A percentile compares a stretch with the other conserved stretches of the same genome.
Conservation (phyloP, 1,140 invertebrate species). For the Zaprionus tsacasi region DNA sequence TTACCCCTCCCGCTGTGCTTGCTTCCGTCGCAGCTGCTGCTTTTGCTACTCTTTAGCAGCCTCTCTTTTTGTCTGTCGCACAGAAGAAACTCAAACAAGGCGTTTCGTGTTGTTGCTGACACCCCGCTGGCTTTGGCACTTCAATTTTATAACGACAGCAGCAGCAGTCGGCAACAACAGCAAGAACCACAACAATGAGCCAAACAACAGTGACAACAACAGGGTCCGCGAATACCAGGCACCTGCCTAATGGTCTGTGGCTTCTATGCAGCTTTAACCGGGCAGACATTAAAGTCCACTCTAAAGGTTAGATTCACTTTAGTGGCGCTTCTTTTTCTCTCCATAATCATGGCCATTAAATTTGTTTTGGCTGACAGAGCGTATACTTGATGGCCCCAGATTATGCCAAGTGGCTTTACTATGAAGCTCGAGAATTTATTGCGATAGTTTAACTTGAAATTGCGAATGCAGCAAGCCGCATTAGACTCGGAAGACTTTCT, state of each 20-base stretch:
- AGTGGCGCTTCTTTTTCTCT: constrained; percentile 20
- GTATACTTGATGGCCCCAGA: constrained; percentile 59
- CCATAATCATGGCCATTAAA: constrained; percentile 66
- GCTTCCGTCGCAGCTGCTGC: not conserved
- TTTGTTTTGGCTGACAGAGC: constrained; percentile 51
- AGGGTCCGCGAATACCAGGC: constrained; percentile 42
- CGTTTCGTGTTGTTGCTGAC: constrained; percentile 46
- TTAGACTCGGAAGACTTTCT: not conserved
- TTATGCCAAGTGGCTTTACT: constrained; percentile 28
- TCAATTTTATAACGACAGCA: constrained; percentile 72
- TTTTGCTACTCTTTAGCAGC: constrained; percentile 39
- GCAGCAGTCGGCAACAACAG: constrained; percentile 32
- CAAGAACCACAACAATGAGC: constrained; percentile 22
- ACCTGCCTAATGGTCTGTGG: constrained; percentile 74
- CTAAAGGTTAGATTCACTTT: constrained; percentile 20
- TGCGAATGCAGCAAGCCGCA: not conserved
- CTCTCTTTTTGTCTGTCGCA: constrained; percentile 47
- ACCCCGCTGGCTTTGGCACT: constrained; percentile 74
- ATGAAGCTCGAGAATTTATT: constrained; percentile 19
- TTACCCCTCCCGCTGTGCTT: not conserved
- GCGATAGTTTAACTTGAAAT: constrained; percentile 10
- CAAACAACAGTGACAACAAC: constrained; percentile 35
- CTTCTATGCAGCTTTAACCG: constrained; percentile 7
- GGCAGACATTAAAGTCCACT: constrained; percentile 20
- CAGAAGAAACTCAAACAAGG: constrained; percentile 36